Conservation (phyloP, 2,888 invertebrate genomes). For the Apamea monoglypha region DNA sequence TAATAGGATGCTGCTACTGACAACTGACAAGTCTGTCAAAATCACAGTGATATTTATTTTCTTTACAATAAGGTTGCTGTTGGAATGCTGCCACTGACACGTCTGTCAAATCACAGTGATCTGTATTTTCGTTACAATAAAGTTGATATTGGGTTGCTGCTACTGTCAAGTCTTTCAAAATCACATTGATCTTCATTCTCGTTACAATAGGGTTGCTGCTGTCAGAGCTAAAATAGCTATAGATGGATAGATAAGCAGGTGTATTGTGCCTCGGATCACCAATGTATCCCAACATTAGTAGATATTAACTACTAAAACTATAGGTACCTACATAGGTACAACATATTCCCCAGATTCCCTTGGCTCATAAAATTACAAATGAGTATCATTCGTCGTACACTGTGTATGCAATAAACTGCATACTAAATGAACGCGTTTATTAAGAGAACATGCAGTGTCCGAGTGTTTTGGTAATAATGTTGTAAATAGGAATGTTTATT, state of each 20-base stretch:
- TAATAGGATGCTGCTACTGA: no score
- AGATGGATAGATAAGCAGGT: background rate
- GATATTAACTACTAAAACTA: background rate
- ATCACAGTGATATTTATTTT: background rate
- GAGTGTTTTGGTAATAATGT: background rate
- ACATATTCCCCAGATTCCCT: background rate
- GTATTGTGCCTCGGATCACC: background rate
- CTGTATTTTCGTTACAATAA: no score
- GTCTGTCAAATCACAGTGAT: no score
- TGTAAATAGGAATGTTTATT: slow-evolving; percentile 29
- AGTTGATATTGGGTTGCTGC: no score
- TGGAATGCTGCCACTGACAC: no score
- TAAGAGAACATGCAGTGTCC: slow-evolving; percentile 11
- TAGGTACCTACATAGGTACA: background rate
- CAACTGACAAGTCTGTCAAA: no score
- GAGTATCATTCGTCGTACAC: background rate
- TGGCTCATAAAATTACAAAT: slow-evolving; percentile 29
- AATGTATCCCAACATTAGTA: background rate
- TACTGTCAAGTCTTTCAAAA: background rate
- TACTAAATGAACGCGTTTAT: slow-evolving; percentile 29
- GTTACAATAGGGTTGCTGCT: background rate
- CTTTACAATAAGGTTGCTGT: no score
- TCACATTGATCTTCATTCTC: background rate
- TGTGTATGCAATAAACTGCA: slow-evolving; percentile 35
- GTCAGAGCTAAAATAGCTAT: background rate